Conservation (phyloP, 2,888 invertebrate genomes). For the Heliconius cydno region DNA sequence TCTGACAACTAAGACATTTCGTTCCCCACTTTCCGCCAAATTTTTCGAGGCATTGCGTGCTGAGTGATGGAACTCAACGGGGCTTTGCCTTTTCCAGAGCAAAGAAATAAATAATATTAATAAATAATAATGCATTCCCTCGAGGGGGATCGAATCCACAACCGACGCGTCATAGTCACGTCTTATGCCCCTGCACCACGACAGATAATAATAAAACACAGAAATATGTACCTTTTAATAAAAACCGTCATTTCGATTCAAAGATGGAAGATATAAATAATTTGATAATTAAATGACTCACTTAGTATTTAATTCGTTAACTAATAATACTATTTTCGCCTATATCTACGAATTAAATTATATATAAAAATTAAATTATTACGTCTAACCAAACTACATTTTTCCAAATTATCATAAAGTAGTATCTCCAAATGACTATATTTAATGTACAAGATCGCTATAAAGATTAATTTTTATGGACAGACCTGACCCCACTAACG, state of each 20-base stretch:
- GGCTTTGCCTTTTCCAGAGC: too few species aligned
- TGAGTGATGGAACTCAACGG: too few species aligned
- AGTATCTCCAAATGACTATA: slow-evolving; percentile 3
- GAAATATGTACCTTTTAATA: not conserved
- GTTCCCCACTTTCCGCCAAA: not conserved
- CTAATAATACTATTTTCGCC: not conserved
- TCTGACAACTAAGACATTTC: not conserved
- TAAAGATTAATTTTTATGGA: slow-evolving; percentile 23
- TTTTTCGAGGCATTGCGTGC: too few species aligned
- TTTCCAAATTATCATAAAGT: slow-evolving; percentile 19
- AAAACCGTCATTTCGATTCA: not conserved
- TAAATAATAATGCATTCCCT: too few species aligned
- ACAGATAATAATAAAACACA: not conserved
- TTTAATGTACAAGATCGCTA: slow-evolving; percentile 18
- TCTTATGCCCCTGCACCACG: too few species aligned
- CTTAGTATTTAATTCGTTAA: not conserved
- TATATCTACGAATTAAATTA: too few species aligned
- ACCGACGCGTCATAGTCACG: not conserved
- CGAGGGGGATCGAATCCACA: not conserved
- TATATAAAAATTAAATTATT: not conserved
- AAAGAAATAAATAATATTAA: too few species aligned
- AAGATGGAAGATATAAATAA: not conserved
- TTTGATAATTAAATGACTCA: slow-evolving; percentile 8
- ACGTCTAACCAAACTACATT: not conserved
- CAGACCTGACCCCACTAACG: slow-evolving; percentile 15